Percentiles rank a stretch among this genome's conserved stretches.
Conservation (phyloP, 1,140 invertebrate species). For the Paraescarpia echinospica region DNA sequence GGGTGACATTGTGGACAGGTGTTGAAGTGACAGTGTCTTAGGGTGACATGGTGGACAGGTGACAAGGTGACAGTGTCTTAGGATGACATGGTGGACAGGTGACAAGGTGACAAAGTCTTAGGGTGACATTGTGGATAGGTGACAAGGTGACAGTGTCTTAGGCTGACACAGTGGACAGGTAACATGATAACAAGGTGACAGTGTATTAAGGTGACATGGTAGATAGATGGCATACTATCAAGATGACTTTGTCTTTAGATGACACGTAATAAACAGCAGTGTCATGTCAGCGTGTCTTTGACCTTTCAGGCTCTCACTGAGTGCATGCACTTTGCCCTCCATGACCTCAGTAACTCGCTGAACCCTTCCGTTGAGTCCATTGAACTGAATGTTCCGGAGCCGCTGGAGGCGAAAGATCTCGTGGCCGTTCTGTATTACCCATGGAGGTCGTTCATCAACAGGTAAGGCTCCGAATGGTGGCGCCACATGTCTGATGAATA, state of each 20-base stretch:
- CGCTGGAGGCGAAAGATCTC: constrained; percentile 51
- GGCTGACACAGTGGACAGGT: background rate
- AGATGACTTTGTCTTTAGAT: no score
- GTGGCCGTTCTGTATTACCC: constrained; percentile 46
- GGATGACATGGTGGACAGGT: background rate
- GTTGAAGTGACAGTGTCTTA: no score
- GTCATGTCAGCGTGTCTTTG: background rate
- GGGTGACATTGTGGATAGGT: background rate
- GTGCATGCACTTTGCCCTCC: constrained; percentile 50
- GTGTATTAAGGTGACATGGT: background rate
- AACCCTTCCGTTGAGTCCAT: constrained; percentile 38
- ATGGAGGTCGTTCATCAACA: constrained; percentile 50
- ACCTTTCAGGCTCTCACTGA: constrained; percentile 46
- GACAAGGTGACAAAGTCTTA: background rate
- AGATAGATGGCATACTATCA: background rate
- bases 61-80: constrained; percentile 39
- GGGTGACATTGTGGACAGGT: no score
- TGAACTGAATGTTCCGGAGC: constrained; percentile 53
- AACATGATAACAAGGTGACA: background rate
- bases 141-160: background rate
- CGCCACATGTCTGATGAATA: background rate
- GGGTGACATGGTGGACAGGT: no score
- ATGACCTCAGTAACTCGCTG: constrained; percentile 51
- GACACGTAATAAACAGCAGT: no score
- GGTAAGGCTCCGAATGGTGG: constrained; percentile 34